These are phyloP conservation scores for Percopsis transmontana DNA, from an alignment of 2,113 vertebrate genomes.

Conservation along the genomic window DNA sequence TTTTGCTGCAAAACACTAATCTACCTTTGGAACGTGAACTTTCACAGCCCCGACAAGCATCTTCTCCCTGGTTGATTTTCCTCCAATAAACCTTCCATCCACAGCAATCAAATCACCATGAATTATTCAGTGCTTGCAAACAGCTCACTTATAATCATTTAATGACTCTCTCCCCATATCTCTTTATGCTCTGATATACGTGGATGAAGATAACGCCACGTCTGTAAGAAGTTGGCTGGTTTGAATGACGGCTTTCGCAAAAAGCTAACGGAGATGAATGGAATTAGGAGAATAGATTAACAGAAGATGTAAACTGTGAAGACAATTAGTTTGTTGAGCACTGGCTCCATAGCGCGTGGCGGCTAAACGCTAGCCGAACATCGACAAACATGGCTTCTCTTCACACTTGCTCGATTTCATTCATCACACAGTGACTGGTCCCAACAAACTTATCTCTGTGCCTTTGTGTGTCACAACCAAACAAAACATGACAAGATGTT, in stretches of 20 bases:
- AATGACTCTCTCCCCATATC: slow-evolving; percentile 58
- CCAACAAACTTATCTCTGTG: slow-evolving; percentile 30
- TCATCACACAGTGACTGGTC: slow-evolving; percentile 33
- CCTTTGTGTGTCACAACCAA: slow-evolving; percentile 43
- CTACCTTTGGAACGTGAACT: slow-evolving; percentile 8
- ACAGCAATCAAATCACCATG: slow-evolving; percentile 60
- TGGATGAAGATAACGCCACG: slow-evolving; percentile 33
- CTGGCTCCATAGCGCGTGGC: slow-evolving; percentile 2
- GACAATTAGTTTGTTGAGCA: slow-evolving; percentile 28
- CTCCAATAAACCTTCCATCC: slow-evolving; percentile 28
- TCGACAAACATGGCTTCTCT: slow-evolving; percentile 10
- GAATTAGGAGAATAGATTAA: slow-evolving; percentile 38
- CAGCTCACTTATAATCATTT: slow-evolving; percentile 67
- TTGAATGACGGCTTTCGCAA: slow-evolving; percentile 18
- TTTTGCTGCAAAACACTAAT: slow-evolving; percentile 21
- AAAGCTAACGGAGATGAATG: slow-evolving; percentile 54
- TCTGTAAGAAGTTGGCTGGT: too few species aligned
- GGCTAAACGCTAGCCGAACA: slow-evolving; percentile 22
- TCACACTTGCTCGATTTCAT: slow-evolving; percentile 11
- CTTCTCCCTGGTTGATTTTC: too few species aligned
- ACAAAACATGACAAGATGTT: slow-evolving; percentile 44
- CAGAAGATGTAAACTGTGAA: slow-evolving; percentile 31
- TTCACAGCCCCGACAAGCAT: too few species aligned
- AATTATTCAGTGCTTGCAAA: slow-evolving; percentile 68
- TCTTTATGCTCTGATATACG: slow-evolving; percentile 37